Percentiles rank a stretch among this genome's conserved stretches.
phyloP scores from a whole-genome alignment of 1,140 invertebrate genomes.

The Eupristina koningsbergeri region DNA sequence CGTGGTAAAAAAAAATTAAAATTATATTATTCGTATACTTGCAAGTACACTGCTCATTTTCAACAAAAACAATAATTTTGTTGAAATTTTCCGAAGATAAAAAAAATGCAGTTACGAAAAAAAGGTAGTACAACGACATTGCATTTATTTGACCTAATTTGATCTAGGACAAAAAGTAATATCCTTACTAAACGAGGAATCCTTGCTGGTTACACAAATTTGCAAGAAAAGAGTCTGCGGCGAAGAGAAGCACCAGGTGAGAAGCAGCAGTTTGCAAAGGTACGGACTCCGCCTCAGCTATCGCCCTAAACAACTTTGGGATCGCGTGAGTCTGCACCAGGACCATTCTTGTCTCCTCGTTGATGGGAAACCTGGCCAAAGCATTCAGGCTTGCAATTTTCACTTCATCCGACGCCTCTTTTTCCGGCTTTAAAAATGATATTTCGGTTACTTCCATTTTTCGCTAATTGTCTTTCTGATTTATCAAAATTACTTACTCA shows the following conservation, averaged over 20 bases:
- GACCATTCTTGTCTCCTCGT: neutral
- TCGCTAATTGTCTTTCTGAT: no score
- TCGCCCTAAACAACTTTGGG: slow-evolving; percentile 51
- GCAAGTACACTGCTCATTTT: no score
- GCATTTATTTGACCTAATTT: no score
- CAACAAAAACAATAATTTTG: no score
- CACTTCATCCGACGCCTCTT: slow-evolving; percentile 54
- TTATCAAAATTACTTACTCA: no score
- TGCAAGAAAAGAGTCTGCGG: slow-evolving; percentile 53
- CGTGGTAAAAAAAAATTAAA: no score
- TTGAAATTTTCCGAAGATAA: no score
- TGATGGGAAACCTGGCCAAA: slow-evolving; percentile 46
- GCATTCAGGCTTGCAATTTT: slow-evolving; percentile 60
- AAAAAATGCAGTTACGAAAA: no score
- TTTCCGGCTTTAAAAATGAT: slow-evolving; percentile 22
- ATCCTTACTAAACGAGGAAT: slow-evolving; percentile 60
- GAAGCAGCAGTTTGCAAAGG: slow-evolving; percentile 57
- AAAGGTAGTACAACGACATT: no score
- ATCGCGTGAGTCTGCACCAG: neutral
- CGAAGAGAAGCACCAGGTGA: slow-evolving; percentile 59
- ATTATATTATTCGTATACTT: no score
- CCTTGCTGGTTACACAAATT: slow-evolving; percentile 58
- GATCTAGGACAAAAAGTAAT: no score
- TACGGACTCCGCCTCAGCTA: slow-evolving; percentile 52
- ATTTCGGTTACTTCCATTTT: no score